Evolutionary conservation across 2,888 invertebrate species (phyloP), one percentile per base, ranked within the genome.

Genomic region (Mesorhabditis spiculigera): DNA sequence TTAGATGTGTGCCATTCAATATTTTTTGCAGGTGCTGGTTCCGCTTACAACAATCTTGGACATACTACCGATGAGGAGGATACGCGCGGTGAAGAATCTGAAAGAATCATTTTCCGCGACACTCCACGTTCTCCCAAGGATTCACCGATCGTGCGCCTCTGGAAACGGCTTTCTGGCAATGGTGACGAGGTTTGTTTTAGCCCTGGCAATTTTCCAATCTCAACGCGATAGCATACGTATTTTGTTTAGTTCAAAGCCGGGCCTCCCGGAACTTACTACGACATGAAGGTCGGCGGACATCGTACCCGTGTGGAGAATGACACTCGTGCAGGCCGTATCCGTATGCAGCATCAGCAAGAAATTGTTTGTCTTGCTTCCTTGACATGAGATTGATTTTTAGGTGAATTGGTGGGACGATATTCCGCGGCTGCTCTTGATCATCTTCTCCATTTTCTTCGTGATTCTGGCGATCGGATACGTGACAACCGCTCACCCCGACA

Each of bases 401-500:
- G n/a, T 50, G 8, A 50, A 10, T 50, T 50, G 58, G 58, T 50
- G 58, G 58, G 58, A 50, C 50, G 77, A 77, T 6, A 69, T 74
- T 0, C 69, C 75, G 10, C 61, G 44, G 4, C 44, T 75, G 8
- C 71, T 78, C 5, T 42, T 78, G 43, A 72, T 75, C 61, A 68
- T 72, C 5, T 62, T 79, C n/a, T 6, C 71, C 4, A 68, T 76
- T 43, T 71, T 77, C 13, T 68, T 74, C 67, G 71, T 68, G 61
- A 67, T 77, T 8, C 73, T 79, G 43, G 64, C 64, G 5, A 42
- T 75, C 41, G 78, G 79, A 8, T 82, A 81, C 66, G 28, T 77
- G 5, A 68, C 62, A 45, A 77, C 78, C 8, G 74, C 77, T 1
- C 72, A 73, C 10, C 67, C 68, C 41, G 74, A 74, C 43, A 68